phyloP scores from a whole-genome alignment of 2,113 vertebrate species.

The Menidia beryllina region DNA sequence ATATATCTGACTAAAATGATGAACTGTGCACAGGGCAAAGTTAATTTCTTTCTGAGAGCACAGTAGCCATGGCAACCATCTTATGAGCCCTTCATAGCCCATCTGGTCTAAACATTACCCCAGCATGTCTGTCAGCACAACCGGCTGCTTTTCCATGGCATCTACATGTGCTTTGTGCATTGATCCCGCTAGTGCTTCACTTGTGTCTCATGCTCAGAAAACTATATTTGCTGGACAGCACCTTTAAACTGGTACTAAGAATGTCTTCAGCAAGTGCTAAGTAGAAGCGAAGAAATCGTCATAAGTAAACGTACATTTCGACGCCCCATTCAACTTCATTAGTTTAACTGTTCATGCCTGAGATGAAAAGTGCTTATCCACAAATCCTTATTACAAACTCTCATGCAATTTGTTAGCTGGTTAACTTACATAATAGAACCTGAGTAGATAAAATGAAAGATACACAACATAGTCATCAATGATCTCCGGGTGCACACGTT shows the following conservation, averaged over 20 bases:
- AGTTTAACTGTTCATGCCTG: background rate
- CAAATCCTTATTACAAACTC: background rate
- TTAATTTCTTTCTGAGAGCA: conserved; percentile 83
- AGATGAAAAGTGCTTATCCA: background rate
- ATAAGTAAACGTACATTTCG: background rate
- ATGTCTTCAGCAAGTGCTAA: background rate
- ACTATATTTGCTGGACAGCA: conserved; percentile 27
- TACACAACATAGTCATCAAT: background rate
- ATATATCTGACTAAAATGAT: conserved; percentile 83
- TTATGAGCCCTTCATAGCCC: conserved; percentile 84
- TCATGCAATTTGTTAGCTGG: too few relatives aligned
- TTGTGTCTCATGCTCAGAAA: conserved; percentile 44
- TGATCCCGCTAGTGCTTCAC: conserved; percentile 78
- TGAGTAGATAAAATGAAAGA: background rate
- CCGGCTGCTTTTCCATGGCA: conserved; percentile 57
- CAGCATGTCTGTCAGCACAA: conserved; percentile 63
- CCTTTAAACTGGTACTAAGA: conserved; percentile 9
- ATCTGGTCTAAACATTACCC: conserved; percentile 91
- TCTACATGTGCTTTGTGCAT: conserved; percentile 82
- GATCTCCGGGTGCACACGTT: background rate
- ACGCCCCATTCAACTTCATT: too few relatives aligned
- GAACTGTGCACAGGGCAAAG: conserved; percentile 80
- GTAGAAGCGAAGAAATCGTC: background rate
- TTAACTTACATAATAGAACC: too few relatives aligned
- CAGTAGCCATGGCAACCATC: conserved; percentile 86